These are phyloP conservation scores for Gymnorhina tibicen DNA, from an alignment of 2,113 vertebrate genomes.

Conservation along the genomic window DNA sequence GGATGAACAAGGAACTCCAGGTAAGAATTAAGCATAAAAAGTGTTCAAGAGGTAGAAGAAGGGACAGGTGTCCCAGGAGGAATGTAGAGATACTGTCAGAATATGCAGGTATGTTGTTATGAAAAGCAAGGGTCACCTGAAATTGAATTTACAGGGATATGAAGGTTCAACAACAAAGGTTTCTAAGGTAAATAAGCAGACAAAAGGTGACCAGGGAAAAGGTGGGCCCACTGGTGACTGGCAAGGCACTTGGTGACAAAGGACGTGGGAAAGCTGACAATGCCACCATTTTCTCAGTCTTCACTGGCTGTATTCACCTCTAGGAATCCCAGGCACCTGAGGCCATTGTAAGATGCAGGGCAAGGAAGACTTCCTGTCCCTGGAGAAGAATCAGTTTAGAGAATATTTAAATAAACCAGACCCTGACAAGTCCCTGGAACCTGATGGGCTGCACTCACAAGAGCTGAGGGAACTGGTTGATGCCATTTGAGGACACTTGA, in stretches of 20 bases:
- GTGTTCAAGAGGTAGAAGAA: background rate
- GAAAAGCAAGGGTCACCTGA: background rate
- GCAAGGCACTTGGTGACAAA: background rate
- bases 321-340: background rate
- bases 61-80: background rate
- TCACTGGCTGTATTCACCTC: background rate
- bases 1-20: background rate
- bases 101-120: background rate
- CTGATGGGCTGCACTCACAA: background rate
- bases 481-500: background rate
- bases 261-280: background rate
- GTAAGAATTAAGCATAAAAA: background rate
- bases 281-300: background rate
- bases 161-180: background rate
- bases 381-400: background rate
- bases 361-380: background rate
- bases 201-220: background rate
- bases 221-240: background rate
- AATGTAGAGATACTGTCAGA: background rate
- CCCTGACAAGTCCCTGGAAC: background rate
- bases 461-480: background rate
- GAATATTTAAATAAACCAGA: background rate
- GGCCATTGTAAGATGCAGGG: background rate
- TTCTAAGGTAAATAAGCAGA: background rate
- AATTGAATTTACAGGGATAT: background rate